Conservation (phyloP, 2,888 invertebrate species). For the Dryobota labecula region DNA sequence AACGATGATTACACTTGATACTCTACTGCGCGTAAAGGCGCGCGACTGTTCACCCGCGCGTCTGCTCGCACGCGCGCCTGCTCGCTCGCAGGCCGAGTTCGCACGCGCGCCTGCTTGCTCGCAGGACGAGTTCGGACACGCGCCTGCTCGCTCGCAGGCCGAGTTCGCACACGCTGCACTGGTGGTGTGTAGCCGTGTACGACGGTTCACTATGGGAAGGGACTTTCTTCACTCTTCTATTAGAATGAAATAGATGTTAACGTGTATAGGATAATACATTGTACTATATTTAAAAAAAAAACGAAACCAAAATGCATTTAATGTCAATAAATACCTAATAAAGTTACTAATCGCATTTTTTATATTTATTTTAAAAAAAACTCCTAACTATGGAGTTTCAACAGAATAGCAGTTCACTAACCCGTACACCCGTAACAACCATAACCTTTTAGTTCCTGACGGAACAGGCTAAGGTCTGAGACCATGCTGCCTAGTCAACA, state of each 20-base stretch:
- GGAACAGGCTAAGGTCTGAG: too few species aligned
- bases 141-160: neutral
- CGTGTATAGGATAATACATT: slow-evolving; percentile 58
- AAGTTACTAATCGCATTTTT: slow-evolving; percentile 16
- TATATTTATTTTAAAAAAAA: too few species aligned
- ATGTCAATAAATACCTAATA: slow-evolving; percentile 66
- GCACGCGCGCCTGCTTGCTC: neutral
- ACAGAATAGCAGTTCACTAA: neutral
- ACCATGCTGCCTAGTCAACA: too few species aligned
- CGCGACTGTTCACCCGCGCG: neutral
- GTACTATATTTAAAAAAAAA: slow-evolving; percentile 62
- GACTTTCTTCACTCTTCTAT: slow-evolving; percentile 55
- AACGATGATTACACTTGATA: neutral
- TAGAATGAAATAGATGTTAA: slow-evolving; percentile 60
- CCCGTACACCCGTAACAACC: too few species aligned
- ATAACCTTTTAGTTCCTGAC: too few species aligned
- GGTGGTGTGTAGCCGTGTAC: neutral
- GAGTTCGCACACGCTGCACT: neutral
- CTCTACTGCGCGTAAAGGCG: neutral
- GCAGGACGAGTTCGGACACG: neutral
- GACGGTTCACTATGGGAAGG: slow-evolving; percentile 12
- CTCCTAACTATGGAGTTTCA: neutral
- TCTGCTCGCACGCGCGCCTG: neutral
- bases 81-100: too few species aligned
- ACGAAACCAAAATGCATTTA: slow-evolving; percentile 82